Evolutionary conservation across 1,140 invertebrate species (phyloP), one percentile per base, ranked within the genome.

Genomic region (Rhyacophila brunnea): DNA sequence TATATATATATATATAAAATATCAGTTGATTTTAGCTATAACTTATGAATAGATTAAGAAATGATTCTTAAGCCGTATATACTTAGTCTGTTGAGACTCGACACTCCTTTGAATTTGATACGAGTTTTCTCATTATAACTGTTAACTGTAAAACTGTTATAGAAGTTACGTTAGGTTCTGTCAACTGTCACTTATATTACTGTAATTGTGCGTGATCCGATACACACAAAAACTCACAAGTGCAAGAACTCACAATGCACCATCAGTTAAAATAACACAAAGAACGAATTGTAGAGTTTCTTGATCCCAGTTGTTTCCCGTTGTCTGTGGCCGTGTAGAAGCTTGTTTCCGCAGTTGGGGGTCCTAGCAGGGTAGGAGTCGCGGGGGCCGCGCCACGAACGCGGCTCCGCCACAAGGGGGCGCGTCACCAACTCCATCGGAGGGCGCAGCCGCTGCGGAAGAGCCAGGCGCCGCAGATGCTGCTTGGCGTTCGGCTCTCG

Each of bases 221-320:
- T 5, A 13, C 38, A 40, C 11, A n/a, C 38, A 13, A 40, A 40
- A 15, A 45, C 14, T 5, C 17, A n/a, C 43, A 45, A n/a, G 18
- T 10, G 18, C 18, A n/a, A 17, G 4, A 45, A 5, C 11, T 15
- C 11, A 45, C 10, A 19, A 18, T 45, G 43, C 43, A 15, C 17
- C 43, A 45, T 14, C 42, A 80, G 76, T 88, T 90, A 90, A 77
- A 90, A 90, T 76, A 90, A 85, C 49, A 90, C 88, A 72, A 90
- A 90, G 77, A 90, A 90, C 48, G 87, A 90, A 75, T 90, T 90
- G 75, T 90, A 90, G 71, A 90, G 75, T 77, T 90, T 90, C 75
- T 90, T 90, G 66, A 90, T 89, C 38, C 88, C 88, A 18, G 88
- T 90, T 32, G 87, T 88, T 72, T 90, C 88, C 66, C 87, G 78